Conservation (phyloP, 2,113 vertebrate species). For the Candoia aspera region DNA sequence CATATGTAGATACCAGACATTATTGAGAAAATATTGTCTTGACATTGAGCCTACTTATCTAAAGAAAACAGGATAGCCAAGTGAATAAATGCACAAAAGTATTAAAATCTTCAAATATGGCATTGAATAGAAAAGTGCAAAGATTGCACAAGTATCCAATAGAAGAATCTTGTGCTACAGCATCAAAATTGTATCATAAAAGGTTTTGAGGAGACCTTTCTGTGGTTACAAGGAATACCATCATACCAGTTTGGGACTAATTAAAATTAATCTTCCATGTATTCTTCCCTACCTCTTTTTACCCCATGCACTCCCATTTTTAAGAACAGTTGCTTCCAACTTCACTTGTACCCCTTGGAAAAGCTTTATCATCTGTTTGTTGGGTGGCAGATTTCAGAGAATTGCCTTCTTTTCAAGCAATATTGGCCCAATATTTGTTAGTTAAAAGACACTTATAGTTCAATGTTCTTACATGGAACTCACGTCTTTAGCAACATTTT, state of each 20-base stretch:
- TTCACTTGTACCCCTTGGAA: neutral
- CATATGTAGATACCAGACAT: slow-evolving; percentile 51
- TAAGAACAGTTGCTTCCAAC: neutral
- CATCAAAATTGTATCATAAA: slow-evolving; percentile 17
- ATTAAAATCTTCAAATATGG: slow-evolving; percentile 65
- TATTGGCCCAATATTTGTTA: neutral
- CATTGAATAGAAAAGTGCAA: slow-evolving; percentile 51
- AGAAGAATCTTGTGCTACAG: slow-evolving; percentile 41
- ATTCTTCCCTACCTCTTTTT: neutral
- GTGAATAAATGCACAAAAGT: slow-evolving; percentile 27
- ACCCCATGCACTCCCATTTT: neutral
- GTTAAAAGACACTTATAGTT: neutral
- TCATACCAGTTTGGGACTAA: neutral
- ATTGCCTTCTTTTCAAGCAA: neutral
- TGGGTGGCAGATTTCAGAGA: neutral
- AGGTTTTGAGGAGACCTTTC: neutral
- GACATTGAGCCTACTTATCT: slow-evolving; percentile 51
- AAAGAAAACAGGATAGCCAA: slow-evolving; percentile 47
- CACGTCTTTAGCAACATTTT: neutral
- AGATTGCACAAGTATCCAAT: slow-evolving; percentile 58
- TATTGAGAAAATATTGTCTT: slow-evolving; percentile 58
- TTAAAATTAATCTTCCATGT: neutral
- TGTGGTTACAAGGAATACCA: neutral
- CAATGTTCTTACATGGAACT: neutral
- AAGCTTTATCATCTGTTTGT: neutral